Evolutionary conservation across 2,888 invertebrate genomes (phyloP), one percentile per base, ranked within the genome.

Genomic region (Rhogogaster chlorosoma): DNA sequence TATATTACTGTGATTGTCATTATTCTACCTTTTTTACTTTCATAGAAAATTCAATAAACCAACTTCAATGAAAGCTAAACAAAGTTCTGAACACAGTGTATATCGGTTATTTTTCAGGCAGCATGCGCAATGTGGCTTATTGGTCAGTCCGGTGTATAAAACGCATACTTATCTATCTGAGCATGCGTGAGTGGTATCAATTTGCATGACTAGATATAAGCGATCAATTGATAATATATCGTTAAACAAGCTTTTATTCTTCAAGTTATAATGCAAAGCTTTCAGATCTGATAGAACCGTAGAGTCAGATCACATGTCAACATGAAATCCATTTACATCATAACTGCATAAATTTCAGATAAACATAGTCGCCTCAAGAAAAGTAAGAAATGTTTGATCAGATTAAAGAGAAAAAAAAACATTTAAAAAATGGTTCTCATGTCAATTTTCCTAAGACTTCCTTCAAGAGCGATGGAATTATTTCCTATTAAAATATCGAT

Each of bases 161-260:
- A 61, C 38, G 80, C 61, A 80, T 61, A 80, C 36, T 36, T 38
- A 57, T 9, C 12, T 78, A 29, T 53, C 32, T 22, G 22, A 61
- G 80, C 80, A 80, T 80, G 80, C 38, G 61, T 61, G 80, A 80
- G 80, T 80, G 80, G 38, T 61, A 26, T 22, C 32, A 61, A 61
- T 80, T 80, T 80, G 80, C 80, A 80, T 80, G 80, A 36, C 15
- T 77, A 29, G 32, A 77, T 53, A 49, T 42, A 73, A 77, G 29
- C n/a, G 26, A 29, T 29, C 4, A 67, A 32, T 32, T 67, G 32
- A 26, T 12, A 29, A 67, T 26, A 61, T 42, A 15, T 75, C 73
- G 7, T 75, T 26, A 15, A 75, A 45, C 22, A 42, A 42, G 42
- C 75, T 26, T 75, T 75, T 26, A 75, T 26, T 36, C 45, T 45